A percentile compares a stretch with the other conserved stretches of the same genome.
phyloP scores from a whole-genome alignment of 2,888 invertebrate species.

The Stramonita haemastoma region DNA sequence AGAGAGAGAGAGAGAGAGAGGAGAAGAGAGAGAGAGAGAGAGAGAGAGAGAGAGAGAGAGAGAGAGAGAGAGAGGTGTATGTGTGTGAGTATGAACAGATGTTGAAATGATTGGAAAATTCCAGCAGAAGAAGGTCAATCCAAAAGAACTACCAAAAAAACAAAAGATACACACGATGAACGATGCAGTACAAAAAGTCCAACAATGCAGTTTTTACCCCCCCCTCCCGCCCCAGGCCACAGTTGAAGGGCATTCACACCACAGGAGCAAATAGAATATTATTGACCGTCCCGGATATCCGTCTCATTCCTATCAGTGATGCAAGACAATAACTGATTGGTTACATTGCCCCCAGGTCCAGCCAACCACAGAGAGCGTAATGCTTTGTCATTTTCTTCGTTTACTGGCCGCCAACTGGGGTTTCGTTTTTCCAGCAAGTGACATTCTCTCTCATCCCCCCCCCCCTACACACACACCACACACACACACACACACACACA shows the following conservation, averaged over 20 bases:
- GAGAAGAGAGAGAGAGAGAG: neutral
- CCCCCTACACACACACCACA: neutral
- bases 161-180: too few relatives aligned
- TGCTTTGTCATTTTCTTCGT: neutral
- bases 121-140: too few relatives aligned
- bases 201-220: neutral
- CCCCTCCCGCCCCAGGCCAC: neutral
- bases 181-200: too few relatives aligned
- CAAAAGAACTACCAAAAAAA: too few relatives aligned
- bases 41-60: neutral
- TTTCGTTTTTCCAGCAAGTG: neutral
- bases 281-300: neutral
- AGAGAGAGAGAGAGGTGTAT: too few relatives aligned
- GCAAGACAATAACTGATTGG: neutral
- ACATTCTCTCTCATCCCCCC: neutral
- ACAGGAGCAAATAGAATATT: neutral
- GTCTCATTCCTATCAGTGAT: neutral
- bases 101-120: too few relatives aligned
- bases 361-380: neutral
- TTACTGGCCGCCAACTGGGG: neutral
- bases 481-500: neutral
- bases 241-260: neutral
- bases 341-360: neutral
- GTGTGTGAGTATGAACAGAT: too few relatives aligned
- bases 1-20: neutral